Evolutionary conservation across 2,888 invertebrate species (phyloP).

Genomic region (Epicampocera succincta): DNA sequence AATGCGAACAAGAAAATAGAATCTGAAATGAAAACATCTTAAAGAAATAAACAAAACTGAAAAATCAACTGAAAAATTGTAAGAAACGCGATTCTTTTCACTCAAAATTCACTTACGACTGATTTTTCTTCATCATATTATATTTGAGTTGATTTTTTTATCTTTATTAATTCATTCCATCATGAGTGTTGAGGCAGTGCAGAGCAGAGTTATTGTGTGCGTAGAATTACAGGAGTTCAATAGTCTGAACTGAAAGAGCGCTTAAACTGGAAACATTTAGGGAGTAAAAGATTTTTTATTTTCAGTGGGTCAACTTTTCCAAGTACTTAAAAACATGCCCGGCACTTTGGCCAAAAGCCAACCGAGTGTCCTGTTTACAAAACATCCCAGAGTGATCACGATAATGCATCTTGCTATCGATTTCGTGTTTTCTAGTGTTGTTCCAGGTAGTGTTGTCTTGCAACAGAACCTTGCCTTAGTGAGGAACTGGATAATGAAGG

Average conservation of each 20-base stretch:
- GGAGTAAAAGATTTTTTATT: constrained; percentile 18
- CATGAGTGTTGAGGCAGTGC: background rate
- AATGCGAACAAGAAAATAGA: constrained; percentile 52
- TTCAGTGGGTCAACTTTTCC: no score
- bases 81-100: constrained; percentile 32
- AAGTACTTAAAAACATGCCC: no score
- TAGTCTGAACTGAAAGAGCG: background rate
- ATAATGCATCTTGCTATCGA: no score
- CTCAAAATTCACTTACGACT: constrained; percentile 38
- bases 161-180: constrained; percentile 13
- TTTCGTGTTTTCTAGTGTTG: no score
- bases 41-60: constrained; percentile 61
- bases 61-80: constrained; percentile 13
- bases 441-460: no score
- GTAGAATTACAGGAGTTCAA: constrained; percentile 22
- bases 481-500: no score
- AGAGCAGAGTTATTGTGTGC: background rate
- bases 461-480: no score
- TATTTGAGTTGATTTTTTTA: constrained; percentile 34
- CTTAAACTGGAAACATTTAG: background rate
- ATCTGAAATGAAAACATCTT: constrained; percentile 39
- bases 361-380: no score
- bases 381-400: no score
- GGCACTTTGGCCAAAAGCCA: no score
- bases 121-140: background rate